phyloP scores from a whole-genome alignment of 2,797 vertebrate species.

The Xiphophorus birchmanni region DNA sequence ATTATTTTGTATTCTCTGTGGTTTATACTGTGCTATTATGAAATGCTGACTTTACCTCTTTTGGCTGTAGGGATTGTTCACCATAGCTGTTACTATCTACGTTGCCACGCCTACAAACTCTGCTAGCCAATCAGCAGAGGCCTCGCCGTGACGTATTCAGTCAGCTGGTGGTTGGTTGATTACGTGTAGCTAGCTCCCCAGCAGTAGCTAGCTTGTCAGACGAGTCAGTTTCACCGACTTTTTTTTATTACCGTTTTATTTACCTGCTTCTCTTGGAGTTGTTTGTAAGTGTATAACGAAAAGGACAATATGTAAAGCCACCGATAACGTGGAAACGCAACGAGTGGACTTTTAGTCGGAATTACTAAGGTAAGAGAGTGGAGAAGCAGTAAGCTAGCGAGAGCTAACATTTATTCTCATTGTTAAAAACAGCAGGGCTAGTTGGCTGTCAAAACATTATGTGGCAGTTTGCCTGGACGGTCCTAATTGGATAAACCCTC shows the following conservation, averaged over 20 bases:
- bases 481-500: not conserved
- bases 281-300: not conserved
- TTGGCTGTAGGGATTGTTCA: not conserved
- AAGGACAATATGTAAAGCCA: not conserved
- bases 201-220: conserved; percentile 48
- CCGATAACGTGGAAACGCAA: not conserved
- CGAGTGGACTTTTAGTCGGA: conserved; percentile 13
- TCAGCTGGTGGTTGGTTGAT: conserved; percentile 67
- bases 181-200: conserved; percentile 72
- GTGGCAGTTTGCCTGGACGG: not conserved
- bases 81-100: not conserved
- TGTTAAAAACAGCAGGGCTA: conserved; percentile 55
- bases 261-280: not conserved
- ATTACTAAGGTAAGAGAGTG: conserved; percentile 58
- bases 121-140: conserved; percentile 59
- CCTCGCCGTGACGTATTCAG: conserved; percentile 47
- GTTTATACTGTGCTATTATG: too few species aligned
- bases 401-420: conserved; percentile 60
- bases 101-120: not conserved
- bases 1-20: not conserved
- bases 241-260: not conserved
- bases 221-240: conserved; percentile 12
- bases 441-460: conserved; percentile 28
- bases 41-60: not conserved
- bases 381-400: conserved; percentile 42